Evolutionary conservation across 2,888 invertebrate species (phyloP), one percentile per base, ranked within the genome.

Genomic region (Metalampra italica): DNA sequence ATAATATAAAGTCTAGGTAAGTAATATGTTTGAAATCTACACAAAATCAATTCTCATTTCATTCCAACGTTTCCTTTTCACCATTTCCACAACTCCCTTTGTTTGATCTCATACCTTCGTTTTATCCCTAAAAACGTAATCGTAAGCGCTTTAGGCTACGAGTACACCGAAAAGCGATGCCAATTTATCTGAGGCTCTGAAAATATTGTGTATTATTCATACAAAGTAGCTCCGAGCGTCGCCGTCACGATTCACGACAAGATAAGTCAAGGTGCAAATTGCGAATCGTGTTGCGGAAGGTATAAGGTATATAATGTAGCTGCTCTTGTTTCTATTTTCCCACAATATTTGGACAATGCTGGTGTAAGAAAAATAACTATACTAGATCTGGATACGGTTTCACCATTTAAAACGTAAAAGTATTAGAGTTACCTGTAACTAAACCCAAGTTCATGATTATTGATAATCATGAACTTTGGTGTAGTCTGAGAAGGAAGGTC

Each of bases 71-170:
- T 41, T 49, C 40, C 40, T 41, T 45, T 49, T 45, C 45, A 36
- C 49, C 40, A 41, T 44, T 45, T 12, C 40, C 39, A 36, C 22
- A 47, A 34, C 22, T 38, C 40, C 12, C 39, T 50, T 45, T 45
- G 37, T 49, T 50, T 46, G 50, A 50, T 43, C 42, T 46, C 37
- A n/a, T 43, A n/a, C n/a, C n/a, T 40, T 40, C 50, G 46, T 39
- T 50, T 46, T 50, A 49, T 49, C 49, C 43, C 43, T 39, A 43
- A 50, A 50, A 50, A 38, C 46, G 29, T 46, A 44, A 45, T 34
- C 29, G 42, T 43, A 43, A 46, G 46, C 46, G 46, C 46, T 50
- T 46, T 43, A 50, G 43, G 40, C 46, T 46, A 29, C 46, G 13
- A n/a, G 38, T 9, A 38, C 43, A 39, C 14, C 37, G 37, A 49